Conservation (phyloP, 1,140 invertebrate species). For the Brachionus angularis region DNA sequence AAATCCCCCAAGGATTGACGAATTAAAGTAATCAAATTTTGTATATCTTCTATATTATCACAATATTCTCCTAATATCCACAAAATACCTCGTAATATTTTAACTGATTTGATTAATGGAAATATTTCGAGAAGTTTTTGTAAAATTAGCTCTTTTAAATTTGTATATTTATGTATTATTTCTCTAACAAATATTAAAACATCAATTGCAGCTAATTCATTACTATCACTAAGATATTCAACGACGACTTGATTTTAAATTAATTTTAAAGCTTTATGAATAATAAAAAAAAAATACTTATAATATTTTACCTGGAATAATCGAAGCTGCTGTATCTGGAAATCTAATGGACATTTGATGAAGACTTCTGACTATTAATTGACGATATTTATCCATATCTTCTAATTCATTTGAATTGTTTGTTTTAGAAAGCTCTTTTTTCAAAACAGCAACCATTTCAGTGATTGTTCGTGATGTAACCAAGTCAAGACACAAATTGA, state of each 20-base stretch:
- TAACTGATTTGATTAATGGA: conserved; percentile 66
- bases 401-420: conserved; percentile 83
- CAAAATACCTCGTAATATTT: conserved; percentile 84
- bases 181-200: conserved; percentile 90
- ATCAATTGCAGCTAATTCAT: conserved; percentile 86
- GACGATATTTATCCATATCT: conserved; percentile 82
- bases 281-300: neutral
- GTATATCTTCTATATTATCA: conserved; percentile 70
- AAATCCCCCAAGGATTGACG: conserved; percentile 73
- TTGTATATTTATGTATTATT: conserved; percentile 84
- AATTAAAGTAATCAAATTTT: conserved; percentile 72
- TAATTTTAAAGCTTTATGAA: neutral
- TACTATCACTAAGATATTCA: conserved; percentile 89
- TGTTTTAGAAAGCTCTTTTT: conserved; percentile 66
- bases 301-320: conserved; percentile 67
- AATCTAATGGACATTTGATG: conserved; percentile 95
- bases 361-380: conserved; percentile 86
- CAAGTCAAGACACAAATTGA: conserved; percentile 79
- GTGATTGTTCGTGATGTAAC: conserved; percentile 87
- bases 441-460: conserved; percentile 80
- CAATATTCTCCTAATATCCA: conserved; percentile 98
- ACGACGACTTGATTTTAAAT: conserved; percentile 62
- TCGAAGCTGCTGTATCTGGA: conserved; percentile 86
- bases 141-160: conserved; percentile 73
- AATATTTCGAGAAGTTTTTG: conserved; percentile 71